phyloP scores from a whole-genome alignment of 2,888 invertebrate species.

The Peribatodes rhomboidaria region DNA sequence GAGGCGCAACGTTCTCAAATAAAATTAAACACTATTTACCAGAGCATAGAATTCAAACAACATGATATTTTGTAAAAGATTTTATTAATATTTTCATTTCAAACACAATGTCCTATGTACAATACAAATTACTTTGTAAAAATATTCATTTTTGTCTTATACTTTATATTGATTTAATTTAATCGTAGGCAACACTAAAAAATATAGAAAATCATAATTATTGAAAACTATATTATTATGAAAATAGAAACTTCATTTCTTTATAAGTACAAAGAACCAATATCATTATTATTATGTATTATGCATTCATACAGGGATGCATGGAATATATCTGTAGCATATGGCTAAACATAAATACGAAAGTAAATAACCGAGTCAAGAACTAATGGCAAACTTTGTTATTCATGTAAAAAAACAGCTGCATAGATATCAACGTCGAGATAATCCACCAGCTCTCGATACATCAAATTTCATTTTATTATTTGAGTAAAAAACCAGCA shows the following conservation, averaged over 20 bases:
- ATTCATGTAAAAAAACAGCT: slow-evolving; percentile 60
- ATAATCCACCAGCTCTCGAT: slow-evolving; percentile 39
- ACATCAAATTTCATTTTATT: slow-evolving; percentile 39
- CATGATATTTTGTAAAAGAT: slow-evolving; percentile 75
- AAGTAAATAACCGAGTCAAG: slow-evolving; percentile 61
- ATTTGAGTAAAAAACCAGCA: slow-evolving; percentile 37
- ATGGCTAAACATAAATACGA: slow-evolving; percentile 58
- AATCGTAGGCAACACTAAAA: slow-evolving; percentile 82
- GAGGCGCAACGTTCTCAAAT: too few species aligned
- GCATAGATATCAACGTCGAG: slow-evolving; percentile 49
- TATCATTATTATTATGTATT: slow-evolving; percentile 65
- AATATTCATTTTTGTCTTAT: slow-evolving; percentile 85
- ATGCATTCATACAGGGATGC: slow-evolving; percentile 66
- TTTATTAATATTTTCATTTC: slow-evolving; percentile 80
- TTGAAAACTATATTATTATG: slow-evolving; percentile 62
- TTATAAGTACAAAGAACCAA: slow-evolving; percentile 79
- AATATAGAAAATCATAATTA: slow-evolving; percentile 76
- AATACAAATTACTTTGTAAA: slow-evolving; percentile 86
- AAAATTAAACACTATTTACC: not conserved
- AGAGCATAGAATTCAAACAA: slow-evolving; percentile 6
- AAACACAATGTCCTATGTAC: slow-evolving; percentile 86
- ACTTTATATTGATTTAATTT: slow-evolving; percentile 83
- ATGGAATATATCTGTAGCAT: slow-evolving; percentile 61
- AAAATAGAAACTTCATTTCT: slow-evolving; percentile 79
- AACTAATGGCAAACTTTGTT: slow-evolving; percentile 62